Evolutionary conservation across 1,140 invertebrate species (phyloP).

Genomic region (Drosophila kikkawai): DNA sequence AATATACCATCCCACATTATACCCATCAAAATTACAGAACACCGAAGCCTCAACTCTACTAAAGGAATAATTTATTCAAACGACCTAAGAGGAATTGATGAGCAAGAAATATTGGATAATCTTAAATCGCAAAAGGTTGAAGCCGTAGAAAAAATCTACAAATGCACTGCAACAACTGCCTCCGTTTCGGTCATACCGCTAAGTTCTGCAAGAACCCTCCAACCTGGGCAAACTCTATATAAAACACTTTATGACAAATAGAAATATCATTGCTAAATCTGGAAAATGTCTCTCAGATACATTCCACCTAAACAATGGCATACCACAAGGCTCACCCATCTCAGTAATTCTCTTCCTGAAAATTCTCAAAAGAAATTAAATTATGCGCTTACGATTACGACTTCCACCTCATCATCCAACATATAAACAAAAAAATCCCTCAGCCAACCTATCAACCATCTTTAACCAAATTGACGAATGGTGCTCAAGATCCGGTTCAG

Average conservation of each 20-base stretch:
- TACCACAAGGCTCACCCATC: slow-evolving; percentile 13
- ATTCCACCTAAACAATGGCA: slow-evolving; percentile 2
- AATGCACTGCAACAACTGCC: background rate
- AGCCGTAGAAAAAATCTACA: background rate
- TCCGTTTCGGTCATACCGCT: background rate
- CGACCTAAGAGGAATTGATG: background rate
- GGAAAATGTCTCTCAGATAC: background rate
- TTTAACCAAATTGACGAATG: too few species aligned
- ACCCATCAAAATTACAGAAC: too few species aligned
- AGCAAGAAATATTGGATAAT: background rate
- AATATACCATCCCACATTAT: too few species aligned
- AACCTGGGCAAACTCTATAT: background rate
- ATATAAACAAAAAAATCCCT: background rate
- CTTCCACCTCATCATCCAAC: background rate
- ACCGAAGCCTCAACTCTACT: too few species aligned
- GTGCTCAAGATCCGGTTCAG: too few species aligned
- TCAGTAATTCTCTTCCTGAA: slow-evolving; percentile 6
- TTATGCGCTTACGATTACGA: background rate
- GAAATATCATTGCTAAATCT: background rate
- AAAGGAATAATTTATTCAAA: too few species aligned
- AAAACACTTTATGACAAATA: slow-evolving; percentile 11
- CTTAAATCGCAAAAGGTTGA: background rate
- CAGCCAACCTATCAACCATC: too few species aligned
- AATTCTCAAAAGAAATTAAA: slow-evolving; percentile 3
- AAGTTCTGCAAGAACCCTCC: background rate